Base-by-base conservation (phyloP, 2,113 vertebrate genomes). In the Desmodus rotundus region DNA sequence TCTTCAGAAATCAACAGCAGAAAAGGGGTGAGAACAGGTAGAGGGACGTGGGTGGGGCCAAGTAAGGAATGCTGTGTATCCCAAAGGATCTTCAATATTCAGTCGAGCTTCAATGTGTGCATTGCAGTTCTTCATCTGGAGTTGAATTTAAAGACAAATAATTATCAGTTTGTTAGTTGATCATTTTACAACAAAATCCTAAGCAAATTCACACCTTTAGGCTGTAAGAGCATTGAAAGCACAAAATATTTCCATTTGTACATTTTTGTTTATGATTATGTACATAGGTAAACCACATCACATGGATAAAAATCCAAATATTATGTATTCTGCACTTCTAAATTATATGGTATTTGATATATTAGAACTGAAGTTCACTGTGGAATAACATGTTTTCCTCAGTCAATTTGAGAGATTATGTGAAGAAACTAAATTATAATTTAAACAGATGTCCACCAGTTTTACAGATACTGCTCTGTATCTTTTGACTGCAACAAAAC, bases 311-410 rank as follows among this genome's bases (percentile, higher is more conserved):
- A 73, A 33, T 87, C 4, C 84, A 24, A 56, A 58, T 87, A 24
- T 43, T n/a, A 65, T 78, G 0, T 58, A 33, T 52, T 56, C 17
- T 17, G 87, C 47, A 38, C 13, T 65, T 85, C 20, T 97, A 98
- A 93, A 94, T 97, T 58, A 68, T 90, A 84, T 96, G 87, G 36
- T 86, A 93, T 96, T 87, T 89, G 78, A 28, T 97, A 94, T 93
- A 94, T 97, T 89, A 90, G 98, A 91, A 91, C n/a, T 93, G 90
- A 67, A 97, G 63, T 96, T 96, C 97, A 95, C 95, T 96, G 93
- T 97, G 95, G 41, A 77, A 63, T 93, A 97, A 73, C 74, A 91
- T 95, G 82, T 87, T 97, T 98, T 97, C 98, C 97, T 97, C 97
- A 95, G 82, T 91, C 92, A 65, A 77, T 97, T 98, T 98, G 97